Base-by-base conservation (phyloP, 2,888 invertebrate genomes). In the Athalia cordata region DNA sequence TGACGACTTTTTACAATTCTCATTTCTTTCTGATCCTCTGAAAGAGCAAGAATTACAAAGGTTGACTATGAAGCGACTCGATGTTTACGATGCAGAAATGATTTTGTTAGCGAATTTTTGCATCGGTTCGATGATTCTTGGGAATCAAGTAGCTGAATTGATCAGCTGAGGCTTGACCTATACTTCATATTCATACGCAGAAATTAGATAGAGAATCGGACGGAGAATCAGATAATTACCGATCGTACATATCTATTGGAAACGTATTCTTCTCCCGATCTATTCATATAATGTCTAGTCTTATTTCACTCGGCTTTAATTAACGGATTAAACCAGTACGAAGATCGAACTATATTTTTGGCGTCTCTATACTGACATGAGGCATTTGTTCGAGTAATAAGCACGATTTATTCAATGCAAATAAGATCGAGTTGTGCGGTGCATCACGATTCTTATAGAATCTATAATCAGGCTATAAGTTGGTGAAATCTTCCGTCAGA, bases 81-180 rank as follows among this genome's bases (percentile, higher is more conserved):
- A 59, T 72, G 72, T 47, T 59, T 59, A 43, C 59, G 29, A 72
- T 59, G 72, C 15, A 72, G 72, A 72, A 47, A 59, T 72, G 59
- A 59, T 59, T 47, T 59, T 13, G 15, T 15, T n/a, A 45, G 57
- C 47, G 45, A 72, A 72, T 57, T n/a, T 13, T 29, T 49, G 5
- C 52, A 5, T 15, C 43, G 47, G 5, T 9, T 55, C 11, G 29
- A 29, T 29, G 2, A 29, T 29, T 29, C 29, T 29, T 29, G 29
- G 29, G 29, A 29, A 29, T 29, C 29, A 29, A 29, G 29, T 29
- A 29, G 29, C 29, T 29, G 29, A 29, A 29, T 29, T 29, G 29
- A 29, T 29, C 29, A 29, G 29, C 29, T 2, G 29, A 29, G 29
- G 29, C 29, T 29, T 29, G 29, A 29, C 29, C 29, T 29, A 2